Conservation (phyloP, 2,888 invertebrate species). For the Lycaena phlaeas region DNA sequence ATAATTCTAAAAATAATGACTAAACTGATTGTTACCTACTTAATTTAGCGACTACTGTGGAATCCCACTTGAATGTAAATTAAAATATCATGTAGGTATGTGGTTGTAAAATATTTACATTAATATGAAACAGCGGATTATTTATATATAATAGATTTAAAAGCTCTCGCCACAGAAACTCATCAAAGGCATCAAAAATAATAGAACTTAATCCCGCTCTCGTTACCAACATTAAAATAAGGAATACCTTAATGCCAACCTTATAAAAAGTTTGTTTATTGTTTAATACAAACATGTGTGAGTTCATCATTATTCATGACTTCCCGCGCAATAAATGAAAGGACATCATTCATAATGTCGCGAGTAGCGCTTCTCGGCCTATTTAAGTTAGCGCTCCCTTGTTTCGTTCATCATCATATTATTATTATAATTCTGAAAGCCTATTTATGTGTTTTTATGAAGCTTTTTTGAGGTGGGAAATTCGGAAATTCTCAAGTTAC, state of each 20-base stretch:
- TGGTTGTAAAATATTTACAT: background rate
- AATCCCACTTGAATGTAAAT: no score
- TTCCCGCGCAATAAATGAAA: slow-evolving; percentile 24
- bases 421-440: slow-evolving; percentile 5
- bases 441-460: background rate
- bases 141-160: slow-evolving; percentile 3
- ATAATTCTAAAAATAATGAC: no score
- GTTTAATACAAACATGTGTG: slow-evolving; percentile 9
- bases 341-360: slow-evolving; percentile 23
- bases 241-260: background rate
- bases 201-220: background rate
- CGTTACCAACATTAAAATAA: background rate
- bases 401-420: slow-evolving; percentile 12
- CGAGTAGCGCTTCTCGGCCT: slow-evolving; percentile 16
- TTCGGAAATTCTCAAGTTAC: no score
- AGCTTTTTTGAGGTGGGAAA: no score
- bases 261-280: background rate
- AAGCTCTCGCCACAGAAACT: slow-evolving; percentile 1
- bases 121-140: background rate
- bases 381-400: slow-evolving; percentile 16
- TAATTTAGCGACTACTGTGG: no score
- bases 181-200: slow-evolving; percentile 8
- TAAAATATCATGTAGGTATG: no score
- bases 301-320: slow-evolving; percentile 23
- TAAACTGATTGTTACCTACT: no score